Percentiles rank a stretch among this genome's conserved stretches.
phyloP scores from a whole-genome alignment of 2,113 vertebrate species.

The Toxostoma redivivum region DNA sequence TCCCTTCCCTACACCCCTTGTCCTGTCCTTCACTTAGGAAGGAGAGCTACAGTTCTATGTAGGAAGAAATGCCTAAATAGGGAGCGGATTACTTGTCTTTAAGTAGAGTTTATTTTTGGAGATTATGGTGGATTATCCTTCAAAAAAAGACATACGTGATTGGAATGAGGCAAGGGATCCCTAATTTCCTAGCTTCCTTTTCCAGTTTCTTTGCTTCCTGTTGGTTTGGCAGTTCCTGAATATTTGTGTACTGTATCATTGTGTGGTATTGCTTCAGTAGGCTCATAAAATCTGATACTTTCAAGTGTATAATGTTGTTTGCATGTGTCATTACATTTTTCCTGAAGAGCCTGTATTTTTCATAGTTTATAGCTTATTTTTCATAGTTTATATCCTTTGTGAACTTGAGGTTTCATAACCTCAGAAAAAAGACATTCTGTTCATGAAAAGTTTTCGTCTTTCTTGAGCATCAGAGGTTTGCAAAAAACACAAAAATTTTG shows the following conservation, averaged over 20 bases:
- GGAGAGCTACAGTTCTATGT: not conserved
- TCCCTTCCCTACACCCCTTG: not conserved
- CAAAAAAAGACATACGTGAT: not conserved
- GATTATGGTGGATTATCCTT: not conserved
- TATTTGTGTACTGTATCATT: not conserved
- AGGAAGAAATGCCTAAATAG: not conserved
- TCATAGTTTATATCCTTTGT: not conserved
- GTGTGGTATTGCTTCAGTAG: not conserved
- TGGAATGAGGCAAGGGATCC: not conserved
- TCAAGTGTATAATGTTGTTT: not conserved
- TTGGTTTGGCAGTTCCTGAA: not conserved
- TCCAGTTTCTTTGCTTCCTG: not conserved
- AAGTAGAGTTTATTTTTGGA: constrained; percentile 19
- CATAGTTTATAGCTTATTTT: not conserved
- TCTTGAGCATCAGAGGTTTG: not conserved
- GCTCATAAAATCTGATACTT: not conserved
- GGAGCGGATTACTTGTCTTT: not conserved
- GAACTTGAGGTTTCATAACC: not conserved
- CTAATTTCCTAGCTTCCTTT: not conserved
- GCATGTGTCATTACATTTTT: not conserved
- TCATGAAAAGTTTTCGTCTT: not conserved
- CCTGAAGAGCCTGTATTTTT: not conserved
- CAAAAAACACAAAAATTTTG: not conserved
- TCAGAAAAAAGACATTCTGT: not conserved
- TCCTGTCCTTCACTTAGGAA: not conserved